Evolutionary conservation across 2,113 vertebrate species (phyloP).

Genomic region (Dicentrarchus labrax): DNA sequence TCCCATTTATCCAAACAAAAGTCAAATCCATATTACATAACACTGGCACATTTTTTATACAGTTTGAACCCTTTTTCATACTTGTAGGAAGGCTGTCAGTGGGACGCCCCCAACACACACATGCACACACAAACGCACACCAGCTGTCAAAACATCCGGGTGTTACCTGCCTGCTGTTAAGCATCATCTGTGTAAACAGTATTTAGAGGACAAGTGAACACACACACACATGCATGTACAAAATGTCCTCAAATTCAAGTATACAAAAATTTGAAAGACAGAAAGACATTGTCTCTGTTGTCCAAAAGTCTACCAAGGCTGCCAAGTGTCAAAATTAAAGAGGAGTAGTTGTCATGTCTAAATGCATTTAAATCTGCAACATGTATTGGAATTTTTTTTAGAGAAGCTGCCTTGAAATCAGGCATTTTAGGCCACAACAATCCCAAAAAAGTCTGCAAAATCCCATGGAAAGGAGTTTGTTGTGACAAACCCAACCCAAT

Average conservation of each 20-base stretch:
- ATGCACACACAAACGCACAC: constrained; percentile 21
- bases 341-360: background rate
- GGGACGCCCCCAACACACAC: constrained; percentile 24
- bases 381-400: too few relatives aligned
- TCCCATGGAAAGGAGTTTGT: too few relatives aligned
- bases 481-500: too few relatives aligned
- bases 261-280: background rate
- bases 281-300: background rate
- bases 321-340: background rate
- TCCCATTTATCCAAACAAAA: background rate
- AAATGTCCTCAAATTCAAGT: constrained; percentile 4
- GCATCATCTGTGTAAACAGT: constrained; percentile 73
- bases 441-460: background rate
- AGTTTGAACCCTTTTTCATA: constrained; percentile 13
- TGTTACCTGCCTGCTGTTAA: constrained; percentile 71
- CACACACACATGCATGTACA: constrained; percentile 6
- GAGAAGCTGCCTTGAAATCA: too few relatives aligned
- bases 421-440: too few relatives aligned
- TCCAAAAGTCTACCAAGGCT: background rate
- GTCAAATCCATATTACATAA: constrained; percentile 30
- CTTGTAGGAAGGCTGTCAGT: constrained; percentile 26
- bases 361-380: background rate
- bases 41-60: background rate
- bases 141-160: constrained; percentile 77
- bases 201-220: constrained; percentile 34